These are phyloP conservation scores for Ptilonorhynchus violaceus DNA, from an alignment of 2,113 vertebrate species.

Conservation along the genomic window DNA sequence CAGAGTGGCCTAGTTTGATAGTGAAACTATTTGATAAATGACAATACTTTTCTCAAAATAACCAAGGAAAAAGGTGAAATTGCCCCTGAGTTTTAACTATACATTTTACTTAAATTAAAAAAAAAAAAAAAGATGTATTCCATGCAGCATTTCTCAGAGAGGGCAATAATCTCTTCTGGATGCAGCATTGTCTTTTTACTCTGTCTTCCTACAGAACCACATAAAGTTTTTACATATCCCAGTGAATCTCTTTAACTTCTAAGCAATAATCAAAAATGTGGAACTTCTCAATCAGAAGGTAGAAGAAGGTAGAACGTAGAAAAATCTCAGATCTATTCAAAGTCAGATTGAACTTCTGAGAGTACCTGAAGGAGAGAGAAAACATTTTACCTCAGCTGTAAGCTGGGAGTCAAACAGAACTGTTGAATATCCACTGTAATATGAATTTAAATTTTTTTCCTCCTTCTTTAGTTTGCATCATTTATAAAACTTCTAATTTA, in stretches of 20 bases:
- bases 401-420: not conserved
- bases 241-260: not conserved
- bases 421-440: not conserved
- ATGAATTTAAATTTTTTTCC: not conserved
- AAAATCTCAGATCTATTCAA: not conserved
- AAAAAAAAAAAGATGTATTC: not conserved
- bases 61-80: not conserved
- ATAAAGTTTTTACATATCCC: not conserved
- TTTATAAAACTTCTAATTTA: not conserved
- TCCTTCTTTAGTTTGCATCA: accelerated
- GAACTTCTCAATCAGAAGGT: not conserved
- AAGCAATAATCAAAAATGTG: not conserved
- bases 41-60: not conserved
- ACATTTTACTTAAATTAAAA: not conserved
- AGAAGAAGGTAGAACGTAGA: not conserved
- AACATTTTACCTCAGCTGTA: not conserved
- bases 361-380: not conserved
- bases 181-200: not conserved
- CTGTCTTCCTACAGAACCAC: not conserved
- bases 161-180: not conserved
- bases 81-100: not conserved
- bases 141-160: not conserved
- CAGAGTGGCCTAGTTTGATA: not conserved
- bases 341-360: not conserved
- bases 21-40: not conserved